A percentile compares a stretch with the other conserved stretches of the same genome.
These are phyloP conservation scores for Oxyruncus cristatus DNA, from an alignment of 2,113 vertebrate species.

Conservation along the genomic window DNA sequence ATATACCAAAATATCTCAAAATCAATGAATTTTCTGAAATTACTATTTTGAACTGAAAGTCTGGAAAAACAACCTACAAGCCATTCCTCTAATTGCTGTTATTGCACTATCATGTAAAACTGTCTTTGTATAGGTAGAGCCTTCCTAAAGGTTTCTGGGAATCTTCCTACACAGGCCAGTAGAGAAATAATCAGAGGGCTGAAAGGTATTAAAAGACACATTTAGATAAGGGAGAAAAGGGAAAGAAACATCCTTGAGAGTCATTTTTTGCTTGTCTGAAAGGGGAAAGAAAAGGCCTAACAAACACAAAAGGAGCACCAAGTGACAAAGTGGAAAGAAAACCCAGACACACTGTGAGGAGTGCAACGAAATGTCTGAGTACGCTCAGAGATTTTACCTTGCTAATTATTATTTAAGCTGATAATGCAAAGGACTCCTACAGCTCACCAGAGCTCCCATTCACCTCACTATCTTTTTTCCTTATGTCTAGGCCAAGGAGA, in stretches of 20 bases:
- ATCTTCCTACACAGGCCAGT: not conserved
- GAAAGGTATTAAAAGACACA: not conserved
- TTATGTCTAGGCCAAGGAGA: constrained; percentile 4
- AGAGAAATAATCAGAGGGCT: not conserved
- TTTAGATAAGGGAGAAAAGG: not conserved
- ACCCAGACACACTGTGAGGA: not conserved
- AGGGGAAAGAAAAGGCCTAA: not conserved
- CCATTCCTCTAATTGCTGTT: not conserved
- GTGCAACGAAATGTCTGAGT: not conserved
- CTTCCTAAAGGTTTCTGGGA: not conserved
- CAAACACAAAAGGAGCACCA: not conserved
- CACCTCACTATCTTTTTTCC: not conserved
- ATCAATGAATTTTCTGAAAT: not conserved
- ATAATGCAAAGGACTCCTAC: not conserved
- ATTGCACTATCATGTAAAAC: not conserved
- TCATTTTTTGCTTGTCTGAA: not conserved
- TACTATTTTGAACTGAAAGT: not conserved
- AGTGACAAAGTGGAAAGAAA: not conserved
- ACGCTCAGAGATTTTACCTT: not conserved
- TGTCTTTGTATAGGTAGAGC: not conserved
- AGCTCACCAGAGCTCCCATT: not conserved
- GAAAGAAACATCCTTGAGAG: not conserved
- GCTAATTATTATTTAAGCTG: not conserved
- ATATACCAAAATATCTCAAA: not conserved
- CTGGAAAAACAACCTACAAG: not conserved